Evolutionary conservation across 2,888 invertebrate genomes (phyloP), one percentile per base, ranked within the genome.

Genomic region (Dorcus parallelipipedus): DNA sequence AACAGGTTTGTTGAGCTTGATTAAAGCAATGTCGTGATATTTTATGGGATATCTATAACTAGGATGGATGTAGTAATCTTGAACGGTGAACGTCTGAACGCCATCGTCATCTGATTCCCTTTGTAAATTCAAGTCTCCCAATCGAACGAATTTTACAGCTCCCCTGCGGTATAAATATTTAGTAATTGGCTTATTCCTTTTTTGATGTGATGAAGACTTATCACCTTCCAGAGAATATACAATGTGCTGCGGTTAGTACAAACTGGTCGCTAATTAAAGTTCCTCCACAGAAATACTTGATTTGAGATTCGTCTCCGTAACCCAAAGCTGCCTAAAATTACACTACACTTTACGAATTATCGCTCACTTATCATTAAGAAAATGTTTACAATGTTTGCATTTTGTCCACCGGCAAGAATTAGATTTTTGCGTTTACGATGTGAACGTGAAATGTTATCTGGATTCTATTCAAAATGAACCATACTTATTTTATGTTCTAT

Each of bases 191-290:
- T 20, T 20, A 14, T 20, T 20, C 20, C 3, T 3, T 20, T 20
- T 20, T 20, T 20, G 3, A 20, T 2, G 20, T 0, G 20, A 3
- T 20, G 20, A 20, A 3, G 3, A 33, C 26, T 33, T 7, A 33
- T 6, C 26, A 5, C 7, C 3, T 7, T 33, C 7, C 3, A 2
- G 62, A 58, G 33, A 47, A 55, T 4, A 65, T 38, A 65, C 88
- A 89, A 69, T 88, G 88, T 0, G 85, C 87, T 0, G 87, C 87
- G 0, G 87, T 85, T 6, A 89, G 71, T 41, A 89, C 82, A 71
- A 82, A 86, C 8, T 76, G 76, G 0, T 84, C 66, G 52, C 84
- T 84, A 50, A 89, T 82, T n/a, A 89, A 76, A 3, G 83, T 81
- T 0, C 88, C 89, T 0, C 88, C 88, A 67, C 89, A 89, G 20